These are phyloP conservation scores for Periplaneta americana DNA, from an alignment of 1,140 invertebrate genomes.

Conservation along the genomic window DNA sequence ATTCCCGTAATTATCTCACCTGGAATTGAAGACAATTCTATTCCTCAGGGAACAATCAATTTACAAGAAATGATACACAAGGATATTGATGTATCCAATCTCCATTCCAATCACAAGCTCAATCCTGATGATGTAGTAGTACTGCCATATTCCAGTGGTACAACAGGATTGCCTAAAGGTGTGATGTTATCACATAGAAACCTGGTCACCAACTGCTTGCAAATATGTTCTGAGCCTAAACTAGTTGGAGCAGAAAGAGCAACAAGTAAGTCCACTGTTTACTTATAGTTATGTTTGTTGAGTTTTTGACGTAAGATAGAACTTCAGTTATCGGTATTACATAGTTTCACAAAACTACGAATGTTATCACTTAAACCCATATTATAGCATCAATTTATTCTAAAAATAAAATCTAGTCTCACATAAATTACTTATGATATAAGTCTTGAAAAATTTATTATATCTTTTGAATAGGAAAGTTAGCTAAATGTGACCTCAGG, in stretches of 20 bases:
- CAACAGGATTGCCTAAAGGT: slow-evolving; percentile 84
- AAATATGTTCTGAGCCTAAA: slow-evolving; percentile 31
- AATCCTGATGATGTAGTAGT: slow-evolving; percentile 23
- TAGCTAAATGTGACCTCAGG: too few species aligned
- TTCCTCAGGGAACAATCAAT: not conserved
- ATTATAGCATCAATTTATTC: too few species aligned
- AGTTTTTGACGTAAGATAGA: too few species aligned
- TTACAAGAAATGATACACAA: not conserved
- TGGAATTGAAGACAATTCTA: not conserved
- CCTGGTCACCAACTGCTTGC: slow-evolving; percentile 59
- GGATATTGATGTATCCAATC: not conserved
- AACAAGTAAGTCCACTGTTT: not conserved
- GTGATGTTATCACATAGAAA: slow-evolving; percentile 75
- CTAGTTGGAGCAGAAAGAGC: not conserved
- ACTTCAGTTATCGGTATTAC: too few species aligned
- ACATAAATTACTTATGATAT: too few species aligned
- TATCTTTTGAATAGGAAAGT: too few species aligned
- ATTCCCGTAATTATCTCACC: not conserved
- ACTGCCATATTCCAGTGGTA: slow-evolving; percentile 78
- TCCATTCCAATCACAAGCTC: not conserved
- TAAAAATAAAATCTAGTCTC: too few species aligned
- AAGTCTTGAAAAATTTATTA: too few species aligned
- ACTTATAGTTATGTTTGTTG: too few species aligned
- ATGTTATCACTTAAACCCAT: too few species aligned
- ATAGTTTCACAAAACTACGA: too few species aligned